These are phyloP conservation scores for Drosophila triauraria DNA, from an alignment of 1,140 invertebrate genomes.

Conservation along the genomic window DNA sequence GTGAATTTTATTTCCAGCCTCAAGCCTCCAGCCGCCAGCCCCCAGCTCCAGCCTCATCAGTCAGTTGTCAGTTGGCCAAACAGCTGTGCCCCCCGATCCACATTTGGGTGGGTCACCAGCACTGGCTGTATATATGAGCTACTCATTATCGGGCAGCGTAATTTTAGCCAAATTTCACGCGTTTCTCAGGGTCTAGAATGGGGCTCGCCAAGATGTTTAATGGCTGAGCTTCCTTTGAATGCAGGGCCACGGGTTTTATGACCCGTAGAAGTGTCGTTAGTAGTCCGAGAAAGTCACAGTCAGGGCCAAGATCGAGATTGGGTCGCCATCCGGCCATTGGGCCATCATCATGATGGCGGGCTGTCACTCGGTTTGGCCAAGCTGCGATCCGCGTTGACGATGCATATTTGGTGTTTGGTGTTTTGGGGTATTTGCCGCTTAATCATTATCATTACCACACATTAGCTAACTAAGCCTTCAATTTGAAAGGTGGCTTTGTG, in stretches of 20 bases:
- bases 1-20: constrained; percentile 63
- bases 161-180: constrained; percentile 64
- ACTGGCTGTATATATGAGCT: constrained; percentile 38
- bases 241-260: constrained; percentile 38
- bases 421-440: constrained; percentile 65
- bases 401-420: constrained; percentile 39
- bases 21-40: constrained; percentile 50
- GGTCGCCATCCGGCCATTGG: constrained; percentile 9
- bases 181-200: constrained; percentile 49
- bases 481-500: constrained; percentile 75
- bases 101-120: constrained; percentile 36
- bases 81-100: constrained; percentile 46
- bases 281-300: constrained; percentile 53
- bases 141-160: constrained; percentile 56
- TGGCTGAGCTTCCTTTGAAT: constrained; percentile 38
- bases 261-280: constrained; percentile 24
- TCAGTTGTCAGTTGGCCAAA: constrained; percentile 44
- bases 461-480: constrained; percentile 73
- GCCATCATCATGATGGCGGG: constrained; percentile 12
- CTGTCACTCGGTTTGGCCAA: constrained; percentile 35
- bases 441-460: constrained; percentile 81
- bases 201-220: constrained; percentile 51
- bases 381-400: constrained; percentile 19
- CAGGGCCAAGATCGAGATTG: constrained; percentile 42
- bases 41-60: constrained; percentile 12